Percentiles rank a stretch among this genome's conserved stretches.
phyloP scores from a whole-genome alignment of 2,113 vertebrate species.

The Condylura cristata region DNA sequence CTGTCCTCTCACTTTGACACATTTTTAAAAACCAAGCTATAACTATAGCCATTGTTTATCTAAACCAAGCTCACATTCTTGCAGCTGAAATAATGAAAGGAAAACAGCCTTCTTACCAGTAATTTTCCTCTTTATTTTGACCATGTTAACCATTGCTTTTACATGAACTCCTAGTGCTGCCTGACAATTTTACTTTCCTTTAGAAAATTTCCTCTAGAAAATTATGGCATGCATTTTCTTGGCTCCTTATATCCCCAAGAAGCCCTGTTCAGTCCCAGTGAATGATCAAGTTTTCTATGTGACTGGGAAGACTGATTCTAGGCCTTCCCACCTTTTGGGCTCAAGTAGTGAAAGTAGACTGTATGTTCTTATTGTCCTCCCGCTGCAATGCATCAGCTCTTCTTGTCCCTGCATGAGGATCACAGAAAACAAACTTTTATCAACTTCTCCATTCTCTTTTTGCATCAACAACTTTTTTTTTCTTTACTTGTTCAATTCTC shows the following conservation, averaged over 20 bases:
- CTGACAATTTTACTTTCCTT: background rate
- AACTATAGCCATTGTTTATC: background rate
- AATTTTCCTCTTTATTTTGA: background rate
- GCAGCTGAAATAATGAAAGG: background rate
- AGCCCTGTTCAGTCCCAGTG: background rate
- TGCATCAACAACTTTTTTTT: background rate
- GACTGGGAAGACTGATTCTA: background rate
- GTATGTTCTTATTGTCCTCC: background rate
- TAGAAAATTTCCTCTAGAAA: no score
- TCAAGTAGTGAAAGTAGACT: background rate
- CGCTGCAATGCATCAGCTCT: background rate
- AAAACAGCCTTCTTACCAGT: background rate
- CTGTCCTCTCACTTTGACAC: background rate
- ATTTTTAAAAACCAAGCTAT: background rate
- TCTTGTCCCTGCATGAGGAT: background rate
- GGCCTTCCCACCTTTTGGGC: background rate
- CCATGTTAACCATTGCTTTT: background rate
- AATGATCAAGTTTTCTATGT: background rate
- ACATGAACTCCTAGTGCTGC: fast-evolving
- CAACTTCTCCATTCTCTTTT: background rate
- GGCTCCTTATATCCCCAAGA: background rate
- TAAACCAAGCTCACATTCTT: background rate
- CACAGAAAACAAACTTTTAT: background rate
- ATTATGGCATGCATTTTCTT: background rate
- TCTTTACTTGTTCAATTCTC: background rate